Base-by-base conservation (phyloP, 2,888 invertebrate species). In the Corbicula japonica region DNA sequence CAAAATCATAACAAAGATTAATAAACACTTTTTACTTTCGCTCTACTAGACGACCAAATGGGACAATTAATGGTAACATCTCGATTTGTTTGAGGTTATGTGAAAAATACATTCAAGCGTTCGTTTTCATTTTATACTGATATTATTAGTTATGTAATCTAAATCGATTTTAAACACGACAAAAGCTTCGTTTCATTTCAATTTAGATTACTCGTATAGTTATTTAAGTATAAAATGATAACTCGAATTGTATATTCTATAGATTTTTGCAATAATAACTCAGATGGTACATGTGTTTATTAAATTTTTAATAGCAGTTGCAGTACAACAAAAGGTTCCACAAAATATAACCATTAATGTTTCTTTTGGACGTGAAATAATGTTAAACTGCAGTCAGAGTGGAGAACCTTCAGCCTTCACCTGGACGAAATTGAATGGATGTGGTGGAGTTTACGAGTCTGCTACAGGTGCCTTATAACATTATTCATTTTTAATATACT, bases 401-500 rank as follows among this genome's bases (percentile, higher is more conserved):
- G 50, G 50, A 1, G 1, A 30, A 5, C 32, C 34, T 26, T 35
- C 26, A 34, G 15, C 23, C 26, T 63, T 50, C 35, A 0, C 2
- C 10, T 63, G 63, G 63, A 23, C 63, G 21, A 63, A 50, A 23
- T 21, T 23, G 26, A 34, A 63, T 23, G 50, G 35, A 0, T 63
- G 63, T 35, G 23, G 15, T 1, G 63, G 63, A 21, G 18, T 3
- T 23, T 21, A 50, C 18, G 15, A 2, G 18, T 5, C 35, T 4
- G 35, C 32, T 15, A 48, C 4, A 15, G 50, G n/a, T n/a, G n/a
- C n/a, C n/a, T n/a, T n/a, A n/a, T n/a, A n/a, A n/a, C n/a, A n/a
- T n/a, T n/a, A n/a, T n/a, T n/a, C n/a, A n/a, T n/a, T n/a, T n/a
- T n/a, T n/a, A n/a, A n/a, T n/a, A n/a, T n/a, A n/a, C n/a, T n/a